These are phyloP conservation scores for Threskiornis aethiopicus DNA, from an alignment of 2,797 vertebrate genomes.

Conservation along the genomic window DNA sequence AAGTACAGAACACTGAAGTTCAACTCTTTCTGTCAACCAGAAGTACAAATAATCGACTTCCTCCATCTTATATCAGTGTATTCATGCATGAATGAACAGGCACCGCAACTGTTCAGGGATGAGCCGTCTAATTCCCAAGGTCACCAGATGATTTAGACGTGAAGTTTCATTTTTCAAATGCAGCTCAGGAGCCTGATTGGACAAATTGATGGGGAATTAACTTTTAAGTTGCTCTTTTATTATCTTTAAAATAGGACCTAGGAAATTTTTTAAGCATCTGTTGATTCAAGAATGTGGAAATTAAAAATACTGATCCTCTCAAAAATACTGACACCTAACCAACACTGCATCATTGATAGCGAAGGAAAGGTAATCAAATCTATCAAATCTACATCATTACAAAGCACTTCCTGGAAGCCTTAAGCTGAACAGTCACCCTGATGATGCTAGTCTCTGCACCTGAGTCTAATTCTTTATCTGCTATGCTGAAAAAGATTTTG, in stretches of 20 bases:
- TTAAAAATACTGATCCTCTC: not conserved
- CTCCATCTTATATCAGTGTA: not conserved
- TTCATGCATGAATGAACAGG: not conserved
- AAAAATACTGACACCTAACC: not conserved
- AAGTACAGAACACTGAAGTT: not conserved
- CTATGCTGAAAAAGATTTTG: not conserved
- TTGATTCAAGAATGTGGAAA: not conserved
- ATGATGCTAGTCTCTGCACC: not conserved
- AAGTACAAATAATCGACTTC: not conserved
- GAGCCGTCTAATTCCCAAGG: not conserved
- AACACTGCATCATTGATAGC: not conserved
- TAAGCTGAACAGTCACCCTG: not conserved
- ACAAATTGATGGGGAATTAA: not conserved
- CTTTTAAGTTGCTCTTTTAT: not conserved
- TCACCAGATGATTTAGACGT: not conserved
- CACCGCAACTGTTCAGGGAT: not conserved
- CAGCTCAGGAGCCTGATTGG: not conserved
- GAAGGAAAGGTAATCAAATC: not conserved
- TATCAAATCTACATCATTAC: not conserved
- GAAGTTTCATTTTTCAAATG: not conserved
- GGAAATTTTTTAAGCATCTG: not conserved
- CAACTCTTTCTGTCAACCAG: not conserved
- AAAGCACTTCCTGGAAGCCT: not conserved
- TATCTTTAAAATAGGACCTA: not conserved
- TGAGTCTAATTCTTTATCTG: not conserved